Conservation (phyloP, 2,113 vertebrate genomes). For the Oceanites oceanicus region DNA sequence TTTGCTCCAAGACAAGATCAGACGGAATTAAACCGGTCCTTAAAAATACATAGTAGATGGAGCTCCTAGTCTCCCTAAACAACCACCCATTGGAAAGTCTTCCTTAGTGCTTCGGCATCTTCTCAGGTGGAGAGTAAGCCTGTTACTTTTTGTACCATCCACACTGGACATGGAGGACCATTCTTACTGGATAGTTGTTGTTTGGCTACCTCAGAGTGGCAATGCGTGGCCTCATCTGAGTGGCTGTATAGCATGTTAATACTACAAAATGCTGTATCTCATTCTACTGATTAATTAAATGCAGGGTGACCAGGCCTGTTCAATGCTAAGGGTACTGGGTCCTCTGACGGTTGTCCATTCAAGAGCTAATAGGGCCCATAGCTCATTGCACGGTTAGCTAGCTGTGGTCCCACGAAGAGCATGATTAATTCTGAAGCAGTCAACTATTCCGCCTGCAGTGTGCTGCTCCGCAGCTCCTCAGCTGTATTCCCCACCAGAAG, state of each 20-base stretch:
- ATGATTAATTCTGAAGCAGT: neutral
- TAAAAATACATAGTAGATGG: neutral
- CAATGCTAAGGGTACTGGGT: neutral
- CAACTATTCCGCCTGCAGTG: rapidly evolving
- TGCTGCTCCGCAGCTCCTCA: neutral
- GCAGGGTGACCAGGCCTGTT: neutral
- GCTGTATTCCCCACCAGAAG: neutral
- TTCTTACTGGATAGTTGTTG: neutral
- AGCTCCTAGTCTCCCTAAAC: neutral
- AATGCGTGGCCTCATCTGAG: neutral
- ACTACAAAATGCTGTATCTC: neutral
- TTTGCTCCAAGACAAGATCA: neutral
- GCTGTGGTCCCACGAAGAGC: neutral
- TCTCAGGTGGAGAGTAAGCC: neutral
- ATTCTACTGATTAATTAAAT: neutral
- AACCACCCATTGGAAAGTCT: neutral
- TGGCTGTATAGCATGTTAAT: neutral
- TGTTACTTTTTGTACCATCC: neutral
- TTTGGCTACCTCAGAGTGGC: neutral
- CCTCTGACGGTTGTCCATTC: neutral
- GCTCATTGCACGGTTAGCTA: neutral
- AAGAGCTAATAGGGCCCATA: neutral
- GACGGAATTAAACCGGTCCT: neutral
- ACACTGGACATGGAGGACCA: rapidly evolving
- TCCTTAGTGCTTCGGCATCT: neutral